Conservation (phyloP, 2,888 invertebrate species). For the Orchesella flavescens region DNA sequence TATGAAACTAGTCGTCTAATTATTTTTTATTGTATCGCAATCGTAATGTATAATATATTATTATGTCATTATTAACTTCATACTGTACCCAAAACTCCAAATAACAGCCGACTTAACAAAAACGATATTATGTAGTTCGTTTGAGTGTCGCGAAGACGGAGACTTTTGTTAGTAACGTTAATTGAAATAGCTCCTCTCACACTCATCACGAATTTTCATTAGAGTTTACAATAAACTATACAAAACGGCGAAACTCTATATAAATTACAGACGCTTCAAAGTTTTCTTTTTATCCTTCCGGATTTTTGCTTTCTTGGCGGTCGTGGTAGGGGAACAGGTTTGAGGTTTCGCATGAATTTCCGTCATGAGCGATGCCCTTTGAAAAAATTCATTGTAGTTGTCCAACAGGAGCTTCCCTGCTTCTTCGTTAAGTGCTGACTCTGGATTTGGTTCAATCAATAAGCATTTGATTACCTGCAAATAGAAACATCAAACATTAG, state of each 20-base stretch:
- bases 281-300: constrained; percentile 89
- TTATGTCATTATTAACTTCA: background rate
- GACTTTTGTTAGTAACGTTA: background rate
- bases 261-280: constrained; percentile 88
- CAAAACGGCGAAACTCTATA: background rate
- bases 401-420: constrained; percentile 94
- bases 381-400: constrained; percentile 93
- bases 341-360: constrained; percentile 84
- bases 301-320: constrained; percentile 77
- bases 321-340: constrained; percentile 52
- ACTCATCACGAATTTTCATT: background rate
- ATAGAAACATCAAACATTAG: constrained; percentile 48
- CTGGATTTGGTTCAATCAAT: constrained; percentile 96
- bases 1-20: no score
- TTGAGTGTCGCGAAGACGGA: constrained; percentile 5
- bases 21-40: no score
- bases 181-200: constrained; percentile 13
- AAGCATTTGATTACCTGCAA: constrained; percentile 92
- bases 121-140: background rate
- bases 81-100: constrained; percentile 31
- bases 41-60: background rate
- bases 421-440: constrained; percentile 97
- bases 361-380: constrained; percentile 91
- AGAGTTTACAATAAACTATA: constrained; percentile 14
- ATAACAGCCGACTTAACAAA: background rate